Base-by-base conservation (phyloP, 2,888 invertebrate genomes). In the Meghimatium bilineatum region DNA sequence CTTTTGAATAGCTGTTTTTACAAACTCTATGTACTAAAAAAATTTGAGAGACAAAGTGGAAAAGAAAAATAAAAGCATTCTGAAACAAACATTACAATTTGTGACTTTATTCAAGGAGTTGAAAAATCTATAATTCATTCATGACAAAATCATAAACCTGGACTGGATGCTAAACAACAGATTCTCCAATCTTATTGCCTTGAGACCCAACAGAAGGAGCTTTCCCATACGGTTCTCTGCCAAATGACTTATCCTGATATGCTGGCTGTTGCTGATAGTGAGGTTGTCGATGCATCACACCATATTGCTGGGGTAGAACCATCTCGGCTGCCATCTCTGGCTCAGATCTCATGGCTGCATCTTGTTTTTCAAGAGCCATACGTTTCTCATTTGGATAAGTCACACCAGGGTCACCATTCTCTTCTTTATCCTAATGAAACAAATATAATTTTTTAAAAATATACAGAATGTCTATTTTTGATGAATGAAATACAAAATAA, bases 331-430 rank as follows among this genome's bases (percentile, higher is more conserved):
- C 66, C 60, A 72, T 56, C 6, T 74, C 36, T 36, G 67, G 77
- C 60, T 82, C 77, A 12, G 71, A 52, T 36, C 84, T 74, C 80
- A 80, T 77, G 23, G 77, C 77, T n/a, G 76, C 84, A 34, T 84
- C 84, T 60, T 84, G 84, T 60, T 84, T 84, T 71, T 84, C 84
- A 44, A 84, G 75, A 14, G 32, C 71, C 5, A 38, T 49, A 20
- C 67, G 75, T 29, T 44, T 80, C 23, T 76, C 80, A 10, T 44
- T 69, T n/a, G 80, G 60, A n/a, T 66, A 80, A 26, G 76, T 76
- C 12, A 84, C 80, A 29, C 80, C 84, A 14, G 80, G 80, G 36
- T 84, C 84, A 26, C 84, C 84, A 60, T 84, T 75, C 8, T 75
- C 80, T 80, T 84, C 84, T 44, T 84, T 84, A 34, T 84, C 84